Percentiles rank a stretch among this genome's conserved stretches.
Evolutionary conservation across 2,888 invertebrate species (phyloP).

Genomic region (Ceraclea dissimilis): DNA sequence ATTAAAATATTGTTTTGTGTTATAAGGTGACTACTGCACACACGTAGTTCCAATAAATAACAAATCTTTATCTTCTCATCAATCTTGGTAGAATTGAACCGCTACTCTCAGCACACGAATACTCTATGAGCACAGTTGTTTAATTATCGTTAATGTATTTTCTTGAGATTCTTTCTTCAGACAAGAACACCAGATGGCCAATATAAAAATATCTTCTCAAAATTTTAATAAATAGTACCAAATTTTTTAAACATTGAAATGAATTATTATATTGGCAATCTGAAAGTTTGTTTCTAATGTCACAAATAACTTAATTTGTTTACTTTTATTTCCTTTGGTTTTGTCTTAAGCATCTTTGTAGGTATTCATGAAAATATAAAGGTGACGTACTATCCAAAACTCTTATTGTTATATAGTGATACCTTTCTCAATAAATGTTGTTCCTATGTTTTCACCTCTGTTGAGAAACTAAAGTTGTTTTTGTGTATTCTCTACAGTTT

Average conservation of each 20-base stretch:
- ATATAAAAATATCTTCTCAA: too few species aligned
- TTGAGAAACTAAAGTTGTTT: constrained; percentile 15
- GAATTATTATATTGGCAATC: background rate
- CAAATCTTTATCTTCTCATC: too few species aligned
- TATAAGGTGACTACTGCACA: too few species aligned
- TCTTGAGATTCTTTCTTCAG: background rate
- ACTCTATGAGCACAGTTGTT: too few species aligned
- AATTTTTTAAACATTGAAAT: too few species aligned
- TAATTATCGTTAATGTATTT: background rate
- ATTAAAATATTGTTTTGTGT: too few species aligned
- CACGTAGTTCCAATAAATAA: too few species aligned
- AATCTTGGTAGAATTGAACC: too few species aligned
- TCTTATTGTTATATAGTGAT: constrained; percentile 29
- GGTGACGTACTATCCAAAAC: constrained; percentile 71
- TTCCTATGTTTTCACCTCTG: constrained; percentile 20
- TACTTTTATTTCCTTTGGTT: background rate
- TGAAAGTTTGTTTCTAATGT: background rate
- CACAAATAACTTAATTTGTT: constrained; percentile 4
- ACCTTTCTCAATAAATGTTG: constrained; percentile 19
- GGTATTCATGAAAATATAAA: constrained; percentile 31
- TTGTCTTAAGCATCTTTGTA: background rate
- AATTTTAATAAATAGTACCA: too few species aligned
- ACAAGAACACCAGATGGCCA: background rate
- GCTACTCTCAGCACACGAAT: too few species aligned
- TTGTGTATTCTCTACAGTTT: constrained; percentile 21